Evolutionary conservation across 2,113 vertebrate species (phyloP).

Genomic region (Aptenodytes forsteri): DNA sequence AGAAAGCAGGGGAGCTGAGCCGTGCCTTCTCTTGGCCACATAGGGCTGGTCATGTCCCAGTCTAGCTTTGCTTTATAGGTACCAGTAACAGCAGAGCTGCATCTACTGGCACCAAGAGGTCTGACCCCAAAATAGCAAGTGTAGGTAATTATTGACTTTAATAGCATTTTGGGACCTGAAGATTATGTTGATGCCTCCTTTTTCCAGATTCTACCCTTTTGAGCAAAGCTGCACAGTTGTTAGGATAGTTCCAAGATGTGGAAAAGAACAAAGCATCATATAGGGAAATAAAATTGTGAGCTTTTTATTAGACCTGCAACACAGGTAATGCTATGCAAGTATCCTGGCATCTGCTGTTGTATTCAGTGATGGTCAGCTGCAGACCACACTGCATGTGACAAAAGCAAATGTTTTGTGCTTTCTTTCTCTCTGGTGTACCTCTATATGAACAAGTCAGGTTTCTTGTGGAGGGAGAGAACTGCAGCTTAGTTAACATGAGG

Average conservation of each 20-base stretch:
- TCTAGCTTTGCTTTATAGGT: not conserved
- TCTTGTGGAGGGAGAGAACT: not conserved
- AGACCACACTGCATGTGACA: not conserved
- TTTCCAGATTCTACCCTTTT: not conserved
- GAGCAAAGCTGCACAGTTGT: not conserved
- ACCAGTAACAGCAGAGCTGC: not conserved
- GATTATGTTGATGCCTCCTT: not conserved
- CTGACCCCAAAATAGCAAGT: not conserved
- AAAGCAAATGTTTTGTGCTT: not conserved
- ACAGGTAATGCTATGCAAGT: not conserved
- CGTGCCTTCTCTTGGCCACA: not conserved
- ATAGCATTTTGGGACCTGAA: not conserved
- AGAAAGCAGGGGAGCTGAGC: not conserved
- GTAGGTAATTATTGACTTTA: not conserved
- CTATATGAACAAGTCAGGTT: not conserved
- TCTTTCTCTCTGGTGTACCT: not conserved
- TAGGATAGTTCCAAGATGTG: not conserved
- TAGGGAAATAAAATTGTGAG: not conserved
- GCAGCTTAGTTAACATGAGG: not conserved
- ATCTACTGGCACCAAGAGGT: not conserved
- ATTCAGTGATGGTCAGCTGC: not conserved
- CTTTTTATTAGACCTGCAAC: not conserved
- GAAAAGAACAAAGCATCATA: not conserved
- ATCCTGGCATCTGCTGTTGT: not conserved
- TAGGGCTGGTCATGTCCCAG: accelerated